Evolutionary conservation across 2,113 vertebrate species (phyloP), one percentile per base, ranked within the genome.

Genomic region (Myotis brandtii): DNA sequence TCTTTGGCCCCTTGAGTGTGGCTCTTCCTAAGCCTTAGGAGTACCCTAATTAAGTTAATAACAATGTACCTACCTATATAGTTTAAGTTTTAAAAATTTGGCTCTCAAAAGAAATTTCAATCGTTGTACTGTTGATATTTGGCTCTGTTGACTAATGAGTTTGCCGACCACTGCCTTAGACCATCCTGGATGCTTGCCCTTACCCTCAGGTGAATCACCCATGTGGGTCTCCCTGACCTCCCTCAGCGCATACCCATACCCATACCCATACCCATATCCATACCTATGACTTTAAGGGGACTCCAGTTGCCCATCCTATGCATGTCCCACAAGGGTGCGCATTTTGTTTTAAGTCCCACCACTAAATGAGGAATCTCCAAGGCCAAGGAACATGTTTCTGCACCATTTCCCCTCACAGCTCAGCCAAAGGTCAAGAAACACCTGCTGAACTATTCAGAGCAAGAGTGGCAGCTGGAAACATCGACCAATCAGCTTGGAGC

Each of bases 341-440:
- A 83, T 48, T 92, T 67, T 62, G n/a, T 30, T 46, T 76, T 75
- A 79, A 54, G 32, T 64, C 25, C 32, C n/a, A 48, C 27, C 56
- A 85, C 25, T 32, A 27, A 48, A 30, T n/a, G 64, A 93, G 73
- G 37, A 56, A 46, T 59, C 72, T 75, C 21, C 79, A 81, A 95
- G 72, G 75, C n/a, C 40, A 75, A 87, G 10, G 69, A 75, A 37
- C 75, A 73, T 32, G 21, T 64, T 79, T 77, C 25, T 73, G 46
- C 8, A 59, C 30, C 20, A n/a, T 79, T 80, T 59, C 5, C 34
- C 21, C 4, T 92, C 59, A 76, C 11, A 54, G 46, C 20, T 96
- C 88, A 93, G 54, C 37, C 88, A 40, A 87, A 86, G 48, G 50
- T 93, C 73, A 89, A 89, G 73, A 91, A 66, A 67, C 48, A 77